phyloP scores from a whole-genome alignment of 1,140 invertebrate genomes.

The Limonius californicus region DNA sequence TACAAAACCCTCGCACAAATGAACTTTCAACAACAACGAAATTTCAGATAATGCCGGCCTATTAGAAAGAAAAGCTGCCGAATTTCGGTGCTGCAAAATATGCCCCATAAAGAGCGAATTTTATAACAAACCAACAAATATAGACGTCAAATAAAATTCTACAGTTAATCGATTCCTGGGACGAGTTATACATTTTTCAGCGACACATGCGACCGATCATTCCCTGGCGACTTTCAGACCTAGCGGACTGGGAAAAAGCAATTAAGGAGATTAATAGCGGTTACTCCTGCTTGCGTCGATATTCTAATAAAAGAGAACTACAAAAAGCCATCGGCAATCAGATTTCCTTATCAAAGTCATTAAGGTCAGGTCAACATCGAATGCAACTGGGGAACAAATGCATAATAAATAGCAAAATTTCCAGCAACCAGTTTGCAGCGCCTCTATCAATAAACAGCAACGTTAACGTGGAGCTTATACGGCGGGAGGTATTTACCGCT shows the following conservation, averaged over 20 bases:
- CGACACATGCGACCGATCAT: slow-evolving; percentile 15
- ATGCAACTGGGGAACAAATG: not conserved
- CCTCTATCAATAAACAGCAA: too few species aligned
- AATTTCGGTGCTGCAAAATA: too few species aligned
- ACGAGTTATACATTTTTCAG: slow-evolving; percentile 4
- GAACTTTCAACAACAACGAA: too few species aligned
- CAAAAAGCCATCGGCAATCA: not conserved
- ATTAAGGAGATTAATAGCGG: slow-evolving; percentile 24
- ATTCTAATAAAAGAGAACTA: slow-evolving; percentile 7
- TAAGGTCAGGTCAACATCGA: not conserved
- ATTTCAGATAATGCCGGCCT: too few species aligned
- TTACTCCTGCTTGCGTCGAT: not conserved
- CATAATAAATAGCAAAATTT: too few species aligned
- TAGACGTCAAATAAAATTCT: not conserved
- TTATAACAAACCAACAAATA: too few species aligned
- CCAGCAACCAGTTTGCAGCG: too few species aligned
- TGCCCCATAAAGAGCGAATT: too few species aligned
- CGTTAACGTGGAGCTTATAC: too few species aligned
- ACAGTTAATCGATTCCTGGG: not conserved
- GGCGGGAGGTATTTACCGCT: too few species aligned
- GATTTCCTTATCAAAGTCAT: not conserved
- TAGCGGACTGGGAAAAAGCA: slow-evolving; percentile 23
- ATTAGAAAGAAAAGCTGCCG: too few species aligned
- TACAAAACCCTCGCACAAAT: too few species aligned
- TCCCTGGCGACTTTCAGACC: slow-evolving; percentile 12